These are phyloP conservation scores for Pholis gunnellus DNA, from an alignment of 2,113 vertebrate species.

Conservation along the genomic window DNA sequence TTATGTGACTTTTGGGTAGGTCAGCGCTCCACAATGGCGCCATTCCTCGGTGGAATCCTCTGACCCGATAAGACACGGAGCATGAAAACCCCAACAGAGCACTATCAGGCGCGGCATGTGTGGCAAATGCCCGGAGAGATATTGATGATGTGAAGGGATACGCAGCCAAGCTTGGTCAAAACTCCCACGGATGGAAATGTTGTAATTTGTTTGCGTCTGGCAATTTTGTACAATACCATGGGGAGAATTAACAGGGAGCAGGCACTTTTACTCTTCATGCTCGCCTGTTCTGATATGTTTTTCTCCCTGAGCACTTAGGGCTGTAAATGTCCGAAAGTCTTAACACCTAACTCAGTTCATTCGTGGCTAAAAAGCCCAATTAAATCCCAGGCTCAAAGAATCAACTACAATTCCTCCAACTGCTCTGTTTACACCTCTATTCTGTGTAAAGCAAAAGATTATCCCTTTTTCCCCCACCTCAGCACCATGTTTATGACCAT, in stretches of 20 bases:
- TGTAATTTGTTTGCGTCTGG: constrained; percentile 53
- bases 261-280: constrained; percentile 31
- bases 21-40: constrained; percentile 62
- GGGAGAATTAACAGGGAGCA: constrained; percentile 45
- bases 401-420: constrained; percentile 18
- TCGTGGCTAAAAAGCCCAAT: constrained; percentile 11
- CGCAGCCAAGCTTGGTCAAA: constrained; percentile 48
- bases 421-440: constrained; percentile 16
- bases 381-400: constrained; percentile 9
- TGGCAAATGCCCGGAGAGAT: constrained; percentile 38
- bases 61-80: constrained; percentile 58
- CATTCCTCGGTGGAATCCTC: constrained; percentile 54
- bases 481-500: constrained; percentile 29
- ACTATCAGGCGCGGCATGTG: constrained; percentile 51
- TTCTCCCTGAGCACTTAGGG: not conserved
- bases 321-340: constrained; percentile 14
- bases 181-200: constrained; percentile 56
- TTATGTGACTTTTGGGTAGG: constrained; percentile 72
- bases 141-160: constrained; percentile 46
- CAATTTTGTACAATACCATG: constrained; percentile 44
- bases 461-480: not conserved
- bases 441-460: constrained; percentile 10
- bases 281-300: constrained; percentile 14
- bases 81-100: constrained; percentile 57
- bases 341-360: constrained; percentile 18